A percentile compares a stretch with the other conserved stretches of the same genome.
Evolutionary conservation across 2,888 invertebrate species (phyloP).

Genomic region (Philereme transversata): DNA sequence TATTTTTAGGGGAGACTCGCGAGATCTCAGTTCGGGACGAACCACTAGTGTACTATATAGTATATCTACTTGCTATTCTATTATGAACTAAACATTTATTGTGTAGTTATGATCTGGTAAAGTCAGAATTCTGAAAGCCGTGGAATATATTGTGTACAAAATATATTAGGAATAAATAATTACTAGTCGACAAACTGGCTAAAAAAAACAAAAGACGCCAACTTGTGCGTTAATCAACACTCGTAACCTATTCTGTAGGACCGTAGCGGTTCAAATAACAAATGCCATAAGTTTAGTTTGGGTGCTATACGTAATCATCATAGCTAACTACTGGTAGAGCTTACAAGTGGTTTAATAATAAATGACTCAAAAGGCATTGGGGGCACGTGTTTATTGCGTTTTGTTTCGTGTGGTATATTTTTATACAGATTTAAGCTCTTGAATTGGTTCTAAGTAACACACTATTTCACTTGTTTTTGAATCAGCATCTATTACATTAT

Average conservation of each 20-base stretch:
- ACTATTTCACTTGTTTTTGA: no score
- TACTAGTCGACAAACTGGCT: no score
- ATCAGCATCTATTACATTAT: no score
- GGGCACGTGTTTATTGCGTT: constrained; percentile 40
- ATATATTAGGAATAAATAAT: no score
- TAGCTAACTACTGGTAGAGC: constrained; percentile 10
- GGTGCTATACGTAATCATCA: constrained; percentile 20
- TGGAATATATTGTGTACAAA: no score
- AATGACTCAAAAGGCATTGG: constrained; percentile 29
- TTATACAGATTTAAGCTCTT: not conserved
- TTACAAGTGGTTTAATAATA: constrained; percentile 36
- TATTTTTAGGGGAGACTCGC: no score
- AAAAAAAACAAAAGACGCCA: constrained; percentile 14
- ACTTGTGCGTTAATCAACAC: constrained; percentile 21
- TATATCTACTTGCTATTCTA: no score
- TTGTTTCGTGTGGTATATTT: constrained; percentile 6
- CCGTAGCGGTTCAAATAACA: constrained; percentile 2
- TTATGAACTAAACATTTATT: no score
- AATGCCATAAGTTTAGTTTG: constrained; percentile 17
- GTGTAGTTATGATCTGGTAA: no score
- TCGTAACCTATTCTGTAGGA: constrained; percentile 3
- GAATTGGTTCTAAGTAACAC: not conserved
- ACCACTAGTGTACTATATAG: no score
- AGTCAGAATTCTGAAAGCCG: no score
- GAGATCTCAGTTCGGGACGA: no score